These are phyloP conservation scores for Rhombomys opimus DNA, from an alignment of 2,113 vertebrate species.

Conservation along the genomic window DNA sequence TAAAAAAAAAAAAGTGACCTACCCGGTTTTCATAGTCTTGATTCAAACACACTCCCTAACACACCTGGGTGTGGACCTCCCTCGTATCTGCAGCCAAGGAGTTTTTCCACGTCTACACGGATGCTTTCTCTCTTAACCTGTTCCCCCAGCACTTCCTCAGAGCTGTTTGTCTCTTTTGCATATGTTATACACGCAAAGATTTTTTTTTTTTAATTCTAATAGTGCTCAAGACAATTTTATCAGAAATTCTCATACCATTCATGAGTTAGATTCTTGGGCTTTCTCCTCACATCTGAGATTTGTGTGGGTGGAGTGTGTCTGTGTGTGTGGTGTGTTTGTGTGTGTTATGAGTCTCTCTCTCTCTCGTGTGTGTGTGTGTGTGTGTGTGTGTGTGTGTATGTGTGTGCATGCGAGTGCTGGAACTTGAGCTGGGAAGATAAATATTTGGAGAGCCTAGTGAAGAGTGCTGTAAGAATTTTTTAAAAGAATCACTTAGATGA, in stretches of 20 bases:
- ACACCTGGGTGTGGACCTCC: accelerated
- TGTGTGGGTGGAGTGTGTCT: background rate
- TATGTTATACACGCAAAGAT: background rate
- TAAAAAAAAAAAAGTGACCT: background rate
- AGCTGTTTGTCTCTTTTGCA: background rate
- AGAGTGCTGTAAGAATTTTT: slow-evolving; percentile 8
- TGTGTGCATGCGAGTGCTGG: background rate
- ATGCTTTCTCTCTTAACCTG: background rate
- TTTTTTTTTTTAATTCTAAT: background rate
- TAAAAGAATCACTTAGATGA: slow-evolving; percentile 77
- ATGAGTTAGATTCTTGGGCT: background rate
- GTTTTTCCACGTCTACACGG: accelerated
- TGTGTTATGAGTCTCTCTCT: no score
- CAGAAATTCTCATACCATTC: background rate
- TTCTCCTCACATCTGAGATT: slow-evolving; percentile 53
- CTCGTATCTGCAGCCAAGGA: accelerated
- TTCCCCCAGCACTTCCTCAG: background rate
- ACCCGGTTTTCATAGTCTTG: background rate
- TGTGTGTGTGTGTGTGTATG: background rate
- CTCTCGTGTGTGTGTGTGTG: background rate
- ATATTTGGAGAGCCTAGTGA: slow-evolving; percentile 66
- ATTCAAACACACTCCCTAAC: accelerated
- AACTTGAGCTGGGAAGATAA: slow-evolving; percentile 54
- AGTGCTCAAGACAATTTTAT: background rate
- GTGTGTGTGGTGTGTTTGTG: background rate